Percentiles rank a stretch among this genome's conserved stretches.
phyloP scores from a whole-genome alignment of 2,797 vertebrate species.

The Apogon hyalosoma region DNA sequence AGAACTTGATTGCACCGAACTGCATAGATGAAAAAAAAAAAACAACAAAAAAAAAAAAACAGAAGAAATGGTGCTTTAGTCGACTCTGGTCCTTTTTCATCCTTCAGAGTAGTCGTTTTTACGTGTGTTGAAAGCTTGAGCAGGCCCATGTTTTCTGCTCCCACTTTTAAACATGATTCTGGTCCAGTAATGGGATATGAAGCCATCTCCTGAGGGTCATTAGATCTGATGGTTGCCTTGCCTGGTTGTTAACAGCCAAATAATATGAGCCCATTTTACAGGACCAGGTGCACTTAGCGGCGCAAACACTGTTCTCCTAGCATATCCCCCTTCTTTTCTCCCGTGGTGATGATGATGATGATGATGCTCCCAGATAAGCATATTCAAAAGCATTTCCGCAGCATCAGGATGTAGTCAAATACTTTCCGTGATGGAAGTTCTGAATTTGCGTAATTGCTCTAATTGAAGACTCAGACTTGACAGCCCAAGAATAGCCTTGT shows the following conservation, averaged over 20 bases:
- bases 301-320: constrained; percentile 32
- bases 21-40: too few relatives aligned
- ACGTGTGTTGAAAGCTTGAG: constrained; percentile 7
- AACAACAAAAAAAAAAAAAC: too few relatives aligned
- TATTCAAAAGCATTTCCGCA: constrained; percentile 16
- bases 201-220: constrained; percentile 59
- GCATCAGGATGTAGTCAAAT: not conserved
- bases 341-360: too few relatives aligned
- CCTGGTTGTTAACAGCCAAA: constrained; percentile 64
- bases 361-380: constrained; percentile 23
- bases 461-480: constrained; percentile 7
- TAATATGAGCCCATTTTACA: constrained; percentile 61
- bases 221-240: constrained; percentile 62
- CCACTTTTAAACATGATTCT: constrained; percentile 53
- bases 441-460: not conserved
- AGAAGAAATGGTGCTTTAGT: not conserved
- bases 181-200: constrained; percentile 53
- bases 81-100: not conserved
- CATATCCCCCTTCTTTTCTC: constrained; percentile 40
- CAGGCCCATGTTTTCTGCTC: constrained; percentile 17
- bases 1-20: too few relatives aligned
- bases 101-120: constrained; percentile 6
- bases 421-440: constrained; percentile 11
- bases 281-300: constrained; percentile 58
- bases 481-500: not conserved